Base-by-base conservation (phyloP, 2,113 vertebrate genomes). In the Ptilorrhoa leucosticta region DNA sequence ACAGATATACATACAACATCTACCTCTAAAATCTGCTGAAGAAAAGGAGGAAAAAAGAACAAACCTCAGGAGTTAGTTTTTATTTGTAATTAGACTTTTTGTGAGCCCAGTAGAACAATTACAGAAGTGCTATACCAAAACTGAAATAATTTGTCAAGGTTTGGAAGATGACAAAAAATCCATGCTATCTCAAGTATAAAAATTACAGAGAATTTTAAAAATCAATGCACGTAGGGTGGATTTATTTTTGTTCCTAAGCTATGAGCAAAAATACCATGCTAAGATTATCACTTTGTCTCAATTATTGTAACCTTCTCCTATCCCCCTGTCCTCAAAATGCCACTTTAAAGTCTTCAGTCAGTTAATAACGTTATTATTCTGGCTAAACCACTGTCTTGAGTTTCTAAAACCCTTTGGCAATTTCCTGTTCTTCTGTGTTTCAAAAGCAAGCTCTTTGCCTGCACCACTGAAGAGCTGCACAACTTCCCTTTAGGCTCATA, bases 1-100 rank as follows among this genome's bases (percentile, higher is more conserved):
- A 1, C 9, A 12, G 1, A 18, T 17, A 7, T 1, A 6, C 7
- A 3, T 19, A 14, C 3, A 19, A 22, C 33, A n/a, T 13, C 6
- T 3, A 30, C 7, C 47, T 64, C 24, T 39, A 15, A 45, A 75
- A 37, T 12, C 30, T 47, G 33, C 40, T 57, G 30, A 27, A 39
- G 40, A 42, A 63, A 40, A 53, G 24, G 18, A 54, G 5, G 30
- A 23, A n/a, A 53, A 45, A 37, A 45, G 24, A 48, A 24, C 1
- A 8, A 58, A 72, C 15, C 7, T 18, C 22, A 15, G 6, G 10
- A 10, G 16, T 33, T 33, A 7, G 8, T 19, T 44, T 44, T 37
- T 30, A 11, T 56, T 68, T 47, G 31, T 39, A 51, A 45, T 64
- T 37, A 27, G 61, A 27, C 33, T 64, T 58, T 26, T 33, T 44